phyloP scores from a whole-genome alignment of 2,797 vertebrate species.

The Anguilla megastoma region DNA sequence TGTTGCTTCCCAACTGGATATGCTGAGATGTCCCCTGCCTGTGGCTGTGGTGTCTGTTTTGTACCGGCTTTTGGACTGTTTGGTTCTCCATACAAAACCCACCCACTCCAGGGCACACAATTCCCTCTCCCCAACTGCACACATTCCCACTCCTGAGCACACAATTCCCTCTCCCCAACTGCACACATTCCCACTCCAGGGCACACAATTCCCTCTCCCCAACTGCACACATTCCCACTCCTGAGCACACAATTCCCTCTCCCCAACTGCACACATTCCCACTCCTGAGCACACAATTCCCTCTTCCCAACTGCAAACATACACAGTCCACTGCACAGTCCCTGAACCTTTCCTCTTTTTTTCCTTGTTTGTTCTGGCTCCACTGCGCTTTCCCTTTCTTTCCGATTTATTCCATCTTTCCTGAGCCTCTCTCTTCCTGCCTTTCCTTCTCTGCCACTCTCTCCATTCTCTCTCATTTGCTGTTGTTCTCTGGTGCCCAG shows the following conservation, averaged over 20 bases:
- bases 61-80: too few relatives aligned
- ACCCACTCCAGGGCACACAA: background rate
- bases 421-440: background rate
- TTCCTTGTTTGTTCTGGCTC: slow-evolving; percentile 4
- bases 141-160: background rate
- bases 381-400: slow-evolving; percentile 9
- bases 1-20: too few relatives aligned
- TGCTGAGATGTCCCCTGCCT: too few relatives aligned
- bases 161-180: background rate
- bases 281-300: background rate
- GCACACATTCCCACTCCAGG: background rate
- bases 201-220: background rate
- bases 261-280: background rate
- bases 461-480: background rate
- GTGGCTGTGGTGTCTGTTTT: too few relatives aligned
- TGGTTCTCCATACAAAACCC: too few relatives aligned
- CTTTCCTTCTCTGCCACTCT: background rate
- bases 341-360: slow-evolving; percentile 8
- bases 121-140: background rate
- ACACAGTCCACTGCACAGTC: background rate
- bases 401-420: slow-evolving; percentile 3
- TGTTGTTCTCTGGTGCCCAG: background rate
- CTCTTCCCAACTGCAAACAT: background rate
- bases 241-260: background rate
- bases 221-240: background rate